Evolutionary conservation across 2,888 invertebrate species (phyloP).

Genomic region (Muscina levida): DNA sequence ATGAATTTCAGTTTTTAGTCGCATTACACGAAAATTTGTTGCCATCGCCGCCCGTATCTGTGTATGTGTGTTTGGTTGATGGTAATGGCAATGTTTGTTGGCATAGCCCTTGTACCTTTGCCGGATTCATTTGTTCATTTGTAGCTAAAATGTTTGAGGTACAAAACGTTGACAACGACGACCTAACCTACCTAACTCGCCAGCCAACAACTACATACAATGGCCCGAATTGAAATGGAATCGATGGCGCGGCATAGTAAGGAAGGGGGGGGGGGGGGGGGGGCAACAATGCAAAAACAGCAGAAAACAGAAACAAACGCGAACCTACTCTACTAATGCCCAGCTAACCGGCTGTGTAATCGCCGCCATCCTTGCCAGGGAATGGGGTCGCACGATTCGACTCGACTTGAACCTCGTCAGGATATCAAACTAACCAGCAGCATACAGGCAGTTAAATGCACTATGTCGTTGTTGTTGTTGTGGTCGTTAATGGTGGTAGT

Average conservation of each 20-base stretch:
- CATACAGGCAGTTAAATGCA: conserved; percentile 53
- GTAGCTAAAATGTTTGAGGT: conserved; percentile 14
- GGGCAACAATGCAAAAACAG: conserved; percentile 1
- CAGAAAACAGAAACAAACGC: too few relatives aligned
- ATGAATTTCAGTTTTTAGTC: conserved; percentile 25
- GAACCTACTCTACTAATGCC: conserved; percentile 34
- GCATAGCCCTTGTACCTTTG: not conserved
- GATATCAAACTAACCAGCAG: conserved; percentile 56
- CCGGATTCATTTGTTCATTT: not conserved
- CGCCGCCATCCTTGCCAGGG: conserved; percentile 46
- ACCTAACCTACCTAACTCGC: conserved; percentile 47
- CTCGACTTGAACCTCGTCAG: conserved; percentile 42
- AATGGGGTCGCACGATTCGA: conserved; percentile 61
- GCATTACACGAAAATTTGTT: conserved; percentile 20
- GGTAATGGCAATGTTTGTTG: not conserved
- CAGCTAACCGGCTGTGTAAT: conserved; percentile 43
- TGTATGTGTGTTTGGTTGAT: too few relatives aligned
- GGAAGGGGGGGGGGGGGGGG: not conserved
- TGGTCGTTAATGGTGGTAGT: too few relatives aligned
- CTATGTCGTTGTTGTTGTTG: too few relatives aligned
- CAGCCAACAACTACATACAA: not conserved
- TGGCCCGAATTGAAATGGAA: conserved; percentile 34
- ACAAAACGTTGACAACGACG: not conserved
- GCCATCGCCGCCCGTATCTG: too few relatives aligned
- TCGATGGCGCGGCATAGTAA: conserved; percentile 10